Percentiles rank a stretch among this genome's conserved stretches.
Evolutionary conservation across 2,797 vertebrate species (phyloP).

Genomic region (Pipistrellus nathusii): DNA sequence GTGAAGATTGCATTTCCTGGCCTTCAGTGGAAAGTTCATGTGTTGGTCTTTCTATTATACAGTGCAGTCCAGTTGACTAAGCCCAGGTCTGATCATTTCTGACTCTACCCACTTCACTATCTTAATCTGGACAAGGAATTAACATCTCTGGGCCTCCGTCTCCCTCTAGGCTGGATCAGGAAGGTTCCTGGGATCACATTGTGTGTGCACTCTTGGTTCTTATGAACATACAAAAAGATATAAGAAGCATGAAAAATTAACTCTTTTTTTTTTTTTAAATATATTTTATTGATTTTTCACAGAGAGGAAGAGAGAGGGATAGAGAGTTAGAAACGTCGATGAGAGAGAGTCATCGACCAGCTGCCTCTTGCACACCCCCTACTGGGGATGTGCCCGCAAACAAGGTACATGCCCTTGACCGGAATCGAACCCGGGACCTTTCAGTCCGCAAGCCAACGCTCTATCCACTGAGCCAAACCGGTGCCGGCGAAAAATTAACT

Average conservation of each 20-base stretch:
- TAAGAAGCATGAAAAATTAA: not conserved
- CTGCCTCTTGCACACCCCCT: too few species aligned
- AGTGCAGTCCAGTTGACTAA: not conserved
- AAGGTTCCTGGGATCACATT: not conserved
- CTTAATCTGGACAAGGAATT: not conserved
- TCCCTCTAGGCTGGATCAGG: not conserved
- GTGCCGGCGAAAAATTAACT: slow-evolving; percentile 21
- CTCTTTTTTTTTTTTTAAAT: too few species aligned
- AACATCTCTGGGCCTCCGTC: not conserved
- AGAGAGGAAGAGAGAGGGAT: too few species aligned
- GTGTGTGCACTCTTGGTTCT: not conserved
- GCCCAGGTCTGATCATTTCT: not conserved
- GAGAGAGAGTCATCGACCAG: too few species aligned
- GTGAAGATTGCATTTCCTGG: not conserved
- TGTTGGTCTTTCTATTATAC: not conserved
- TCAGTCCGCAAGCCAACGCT: too few species aligned
- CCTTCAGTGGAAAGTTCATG: not conserved
- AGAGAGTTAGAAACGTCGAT: too few species aligned
- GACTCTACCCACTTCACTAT: not conserved
- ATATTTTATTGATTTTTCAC: too few species aligned
- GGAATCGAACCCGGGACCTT: too few species aligned
- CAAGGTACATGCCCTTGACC: too few species aligned
- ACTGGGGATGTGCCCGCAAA: too few species aligned
- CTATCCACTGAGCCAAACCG: too few species aligned
- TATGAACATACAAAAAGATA: not conserved